Evolutionary conservation across 2,113 vertebrate genomes (phyloP), one percentile per base, ranked within the genome.

Genomic region (Seriola aureovittata): DNA sequence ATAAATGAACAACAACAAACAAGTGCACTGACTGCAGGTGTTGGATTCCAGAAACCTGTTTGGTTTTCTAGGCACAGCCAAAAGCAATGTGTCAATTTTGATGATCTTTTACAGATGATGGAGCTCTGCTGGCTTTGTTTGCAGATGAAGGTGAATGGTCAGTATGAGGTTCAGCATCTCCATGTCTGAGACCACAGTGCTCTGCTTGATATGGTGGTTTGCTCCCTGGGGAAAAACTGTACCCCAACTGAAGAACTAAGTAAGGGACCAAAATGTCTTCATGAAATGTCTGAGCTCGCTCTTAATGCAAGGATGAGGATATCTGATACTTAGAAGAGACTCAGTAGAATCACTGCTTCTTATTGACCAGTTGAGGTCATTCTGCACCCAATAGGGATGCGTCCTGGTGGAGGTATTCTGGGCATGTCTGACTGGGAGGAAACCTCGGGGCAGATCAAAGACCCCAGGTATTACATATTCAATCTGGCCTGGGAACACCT

Each of bases 71-170:
- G 42, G 8, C 9, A 2, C 19, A 21, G 5, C 50, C 50, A 52
- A 52, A 52, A 21, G 17, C 14, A 11, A 46, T 7, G 34, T 57
- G n/a, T 29, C 36, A 19, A 1, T 29, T 58, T 44, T 44, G 23
- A 58, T 59, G 0, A 42, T 42, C 36, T 42, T 57, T 29, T 29
- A 32, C 23, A 58, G 38, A 44, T 46, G 29, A 19, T 6, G 29
- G 19, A 8, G 19, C 29, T 68, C 25, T 58, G 8, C 44, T 77
- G 25, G 13, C 21, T n/a, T n/a, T n/a, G 21, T 60, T 19, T 68
- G 65, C 9, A 50, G 32, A 44, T 70, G n/a, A 69, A 21, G 29
- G 21, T 50, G 32, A 78, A 69, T 48, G 10, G 40, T 48, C 48
- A 17, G 14, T 66, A 10, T 57, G 25, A 36, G 65, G 40, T 50